phyloP scores from a whole-genome alignment of 2,113 vertebrate genomes.

The Galbula dea region DNA sequence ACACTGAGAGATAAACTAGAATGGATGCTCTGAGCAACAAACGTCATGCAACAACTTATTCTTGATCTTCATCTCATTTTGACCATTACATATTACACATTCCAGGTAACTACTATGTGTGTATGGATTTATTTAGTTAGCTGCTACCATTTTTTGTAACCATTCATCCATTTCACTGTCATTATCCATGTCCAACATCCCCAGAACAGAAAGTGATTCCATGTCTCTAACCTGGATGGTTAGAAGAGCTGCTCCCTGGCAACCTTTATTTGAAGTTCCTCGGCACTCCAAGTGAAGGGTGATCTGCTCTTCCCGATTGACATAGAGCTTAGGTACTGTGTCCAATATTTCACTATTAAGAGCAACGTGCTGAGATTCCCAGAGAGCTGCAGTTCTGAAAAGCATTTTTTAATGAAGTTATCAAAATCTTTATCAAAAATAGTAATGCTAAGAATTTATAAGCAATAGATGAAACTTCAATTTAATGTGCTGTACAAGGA shows the following conservation, averaged over 20 bases:
- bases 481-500: background rate
- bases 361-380: conserved; percentile 92
- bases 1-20: background rate
- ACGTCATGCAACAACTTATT: background rate
- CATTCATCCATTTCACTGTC: background rate
- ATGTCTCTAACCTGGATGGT: conserved; percentile 81
- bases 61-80: background rate
- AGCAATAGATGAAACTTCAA: background rate
- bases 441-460: background rate
- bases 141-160: background rate
- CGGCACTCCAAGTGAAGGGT: conserved; percentile 86
- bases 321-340: conserved; percentile 84
- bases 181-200: background rate
- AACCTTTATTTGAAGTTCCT: conserved; percentile 84
- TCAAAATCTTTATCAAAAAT: background rate
- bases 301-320: conserved; percentile 90
- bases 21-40: background rate
- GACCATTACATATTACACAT: background rate
- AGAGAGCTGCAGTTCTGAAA: conserved; percentile 84
- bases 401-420: background rate
- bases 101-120: background rate
- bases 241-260: conserved; percentile 87
- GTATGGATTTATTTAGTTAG: background rate
- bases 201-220: background rate
- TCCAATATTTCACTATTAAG: conserved; percentile 89